Percentiles rank a stretch among this genome's conserved stretches.
Evolutionary conservation across 2,888 invertebrate species (phyloP).

Genomic region (Pteria penguin): DNA sequence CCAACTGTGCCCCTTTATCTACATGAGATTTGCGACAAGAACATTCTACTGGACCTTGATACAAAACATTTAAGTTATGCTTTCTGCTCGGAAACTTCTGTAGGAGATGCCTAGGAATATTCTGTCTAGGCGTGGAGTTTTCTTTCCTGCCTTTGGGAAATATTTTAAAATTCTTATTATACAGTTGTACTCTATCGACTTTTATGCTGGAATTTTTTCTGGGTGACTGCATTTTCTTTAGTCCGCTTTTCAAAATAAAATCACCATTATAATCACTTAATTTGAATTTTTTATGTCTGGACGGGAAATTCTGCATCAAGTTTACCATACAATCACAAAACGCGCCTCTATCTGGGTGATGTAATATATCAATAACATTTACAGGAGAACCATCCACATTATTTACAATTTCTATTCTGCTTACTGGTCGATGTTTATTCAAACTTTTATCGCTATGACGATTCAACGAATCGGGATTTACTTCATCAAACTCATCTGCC

Average conservation of each 20-base stretch:
- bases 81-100: constrained; percentile 24
- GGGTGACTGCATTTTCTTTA: not conserved
- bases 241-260: too few relatives aligned
- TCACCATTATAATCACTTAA: too few relatives aligned
- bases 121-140: not conserved
- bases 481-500: not conserved
- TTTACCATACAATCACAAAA: not conserved
- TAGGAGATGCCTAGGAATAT: not conserved
- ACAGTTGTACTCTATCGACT: not conserved
- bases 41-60: constrained; percentile 48
- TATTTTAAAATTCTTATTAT: not conserved
- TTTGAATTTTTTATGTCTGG: too few relatives aligned
- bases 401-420: not conserved
- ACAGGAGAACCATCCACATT: not conserved
- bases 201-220: not conserved
- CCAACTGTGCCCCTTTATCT: constrained; percentile 25
- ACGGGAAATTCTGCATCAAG: not conserved
- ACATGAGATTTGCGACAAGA: constrained; percentile 43
- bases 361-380: not conserved
- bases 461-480: not conserved
- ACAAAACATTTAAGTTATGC: not conserved
- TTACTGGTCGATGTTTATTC: not conserved
- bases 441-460: not conserved
- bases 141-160: not conserved
- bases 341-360: not conserved